phyloP scores from a whole-genome alignment of 2,113 vertebrate species.

The Tretioscincus oriximinensis region DNA sequence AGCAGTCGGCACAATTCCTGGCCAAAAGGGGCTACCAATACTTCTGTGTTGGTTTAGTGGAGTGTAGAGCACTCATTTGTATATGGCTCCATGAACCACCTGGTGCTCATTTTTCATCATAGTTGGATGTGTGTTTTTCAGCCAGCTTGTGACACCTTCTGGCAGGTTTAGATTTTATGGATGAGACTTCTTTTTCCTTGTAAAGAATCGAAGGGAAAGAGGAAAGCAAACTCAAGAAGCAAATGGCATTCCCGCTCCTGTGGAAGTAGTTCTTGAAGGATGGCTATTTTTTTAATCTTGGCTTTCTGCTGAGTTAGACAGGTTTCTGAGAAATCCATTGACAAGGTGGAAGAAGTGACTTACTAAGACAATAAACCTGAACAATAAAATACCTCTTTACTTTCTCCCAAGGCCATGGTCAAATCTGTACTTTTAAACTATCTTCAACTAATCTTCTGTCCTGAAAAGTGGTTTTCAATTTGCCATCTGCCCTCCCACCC shows the following conservation, averaged over 20 bases:
- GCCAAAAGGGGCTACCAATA: background rate
- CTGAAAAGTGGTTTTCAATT: no score
- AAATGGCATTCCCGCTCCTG: conserved; percentile 28
- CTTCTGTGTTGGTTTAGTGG: background rate
- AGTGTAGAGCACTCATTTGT: background rate
- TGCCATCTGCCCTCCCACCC: no score
- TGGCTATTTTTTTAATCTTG: conserved; percentile 22
- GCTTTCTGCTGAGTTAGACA: conserved; percentile 29
- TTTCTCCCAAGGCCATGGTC: no score
- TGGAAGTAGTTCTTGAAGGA: background rate
- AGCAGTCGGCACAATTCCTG: background rate
- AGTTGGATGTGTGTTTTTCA: background rate
- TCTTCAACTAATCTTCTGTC: no score
- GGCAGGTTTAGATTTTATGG: background rate
- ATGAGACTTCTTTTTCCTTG: background rate
- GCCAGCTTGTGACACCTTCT: background rate
- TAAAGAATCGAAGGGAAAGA: background rate
- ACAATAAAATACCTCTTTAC: conserved; percentile 35
- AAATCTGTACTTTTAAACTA: no score
- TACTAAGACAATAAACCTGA: conserved; percentile 47
- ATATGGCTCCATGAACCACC: background rate
- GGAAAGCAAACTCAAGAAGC: rapidly evolving
- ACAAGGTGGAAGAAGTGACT: conserved; percentile 45
- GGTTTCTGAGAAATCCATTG: conserved; percentile 39
- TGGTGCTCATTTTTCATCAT: background rate